Percentiles rank a stretch among this genome's conserved stretches.
Evolutionary conservation across 2,888 invertebrate genomes (phyloP).

Genomic region (Caenorhabditis doughertyi): DNA sequence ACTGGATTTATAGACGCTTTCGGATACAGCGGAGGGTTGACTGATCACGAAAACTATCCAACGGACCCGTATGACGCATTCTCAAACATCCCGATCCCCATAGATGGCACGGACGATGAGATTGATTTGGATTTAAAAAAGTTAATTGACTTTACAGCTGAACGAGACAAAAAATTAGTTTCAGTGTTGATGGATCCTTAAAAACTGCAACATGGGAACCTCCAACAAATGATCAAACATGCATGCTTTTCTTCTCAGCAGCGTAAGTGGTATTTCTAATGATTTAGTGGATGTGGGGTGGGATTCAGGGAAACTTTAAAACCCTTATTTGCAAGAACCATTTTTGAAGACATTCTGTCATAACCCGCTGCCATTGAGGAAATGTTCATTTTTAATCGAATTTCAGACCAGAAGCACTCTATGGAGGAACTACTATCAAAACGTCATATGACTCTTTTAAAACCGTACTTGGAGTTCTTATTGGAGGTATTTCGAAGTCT

Average conservation of each 20-base stretch:
- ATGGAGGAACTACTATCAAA: conserved; percentile 11
- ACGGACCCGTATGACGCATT: not conserved
- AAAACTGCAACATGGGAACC: conserved; percentile 5
- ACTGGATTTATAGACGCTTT: conserved; percentile 12
- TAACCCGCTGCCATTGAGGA: not conserved
- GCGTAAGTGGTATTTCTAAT: conserved; percentile 18
- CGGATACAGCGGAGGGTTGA: not conserved
- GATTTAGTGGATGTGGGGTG: not conserved
- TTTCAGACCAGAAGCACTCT: conserved; percentile 12
- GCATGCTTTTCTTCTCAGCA: conserved; percentile 25
- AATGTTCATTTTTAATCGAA: not conserved
- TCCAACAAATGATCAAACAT: conserved; percentile 1
- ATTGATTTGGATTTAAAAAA: conserved; percentile 33
- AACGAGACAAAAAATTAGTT: not conserved
- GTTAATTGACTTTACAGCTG: not conserved
- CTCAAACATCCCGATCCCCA: not conserved
- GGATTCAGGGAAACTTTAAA: not conserved
- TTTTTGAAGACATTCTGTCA: not conserved
- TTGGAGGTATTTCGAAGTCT: not conserved
- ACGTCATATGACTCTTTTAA: not conserved
- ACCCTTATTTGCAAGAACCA: too few species aligned
- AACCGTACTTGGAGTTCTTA: conserved; percentile 4
- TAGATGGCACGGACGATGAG: not conserved
- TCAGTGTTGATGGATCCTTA: conserved; percentile 19
- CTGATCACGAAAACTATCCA: not conserved